phyloP scores from a whole-genome alignment of 2,797 vertebrate genomes.

The Amazonetta brasiliensis region DNA sequence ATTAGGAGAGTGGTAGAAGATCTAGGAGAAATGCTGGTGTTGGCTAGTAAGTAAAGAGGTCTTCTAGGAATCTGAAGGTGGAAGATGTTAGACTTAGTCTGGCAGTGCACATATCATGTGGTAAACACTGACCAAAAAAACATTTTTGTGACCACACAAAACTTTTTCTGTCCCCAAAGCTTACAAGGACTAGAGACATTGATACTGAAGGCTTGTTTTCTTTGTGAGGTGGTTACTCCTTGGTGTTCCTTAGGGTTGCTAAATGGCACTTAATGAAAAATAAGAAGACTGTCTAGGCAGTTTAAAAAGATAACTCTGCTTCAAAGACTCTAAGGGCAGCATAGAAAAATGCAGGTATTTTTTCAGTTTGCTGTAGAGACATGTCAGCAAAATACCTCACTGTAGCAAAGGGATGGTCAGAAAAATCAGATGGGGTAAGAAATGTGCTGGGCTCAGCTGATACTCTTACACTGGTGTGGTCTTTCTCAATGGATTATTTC shows the following conservation, averaged over 20 bases:
- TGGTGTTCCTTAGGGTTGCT: neutral
- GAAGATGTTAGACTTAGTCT: neutral
- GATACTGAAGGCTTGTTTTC: neutral
- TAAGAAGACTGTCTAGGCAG: neutral
- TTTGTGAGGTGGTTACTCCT: neutral
- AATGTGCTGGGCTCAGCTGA: neutral
- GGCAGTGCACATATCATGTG: neutral
- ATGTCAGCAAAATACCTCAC: neutral
- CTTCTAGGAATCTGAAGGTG: neutral
- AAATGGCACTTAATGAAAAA: neutral
- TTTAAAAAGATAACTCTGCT: neutral
- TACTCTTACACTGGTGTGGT: neutral
- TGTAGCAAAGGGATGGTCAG: neutral
- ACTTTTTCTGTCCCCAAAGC: neutral
- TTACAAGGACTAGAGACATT: neutral
- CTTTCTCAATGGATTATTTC: neutral
- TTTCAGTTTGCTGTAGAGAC: neutral
- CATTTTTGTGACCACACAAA: neutral
- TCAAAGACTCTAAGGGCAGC: neutral
- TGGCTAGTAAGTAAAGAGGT: neutral
- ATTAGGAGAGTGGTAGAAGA: neutral
- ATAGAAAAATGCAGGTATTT: neutral
- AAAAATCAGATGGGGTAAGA: neutral
- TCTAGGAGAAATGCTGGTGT: neutral
- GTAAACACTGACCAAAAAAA: neutral